These are phyloP conservation scores for Aphelocoma coerulescens DNA, from an alignment of 2,113 vertebrate genomes.

Conservation along the genomic window DNA sequence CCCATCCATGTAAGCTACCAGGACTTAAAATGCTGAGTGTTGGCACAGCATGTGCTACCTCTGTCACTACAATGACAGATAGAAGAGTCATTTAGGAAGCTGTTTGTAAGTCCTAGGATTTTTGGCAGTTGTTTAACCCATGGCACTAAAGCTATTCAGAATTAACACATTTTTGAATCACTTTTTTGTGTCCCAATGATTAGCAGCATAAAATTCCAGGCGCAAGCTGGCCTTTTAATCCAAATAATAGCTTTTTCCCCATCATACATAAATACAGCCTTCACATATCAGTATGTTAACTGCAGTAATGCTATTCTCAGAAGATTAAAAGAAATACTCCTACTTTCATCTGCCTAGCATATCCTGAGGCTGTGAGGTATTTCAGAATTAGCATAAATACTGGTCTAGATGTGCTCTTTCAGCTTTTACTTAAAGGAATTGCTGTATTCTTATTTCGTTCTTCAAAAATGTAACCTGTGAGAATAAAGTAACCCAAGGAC, in stretches of 20 bases:
- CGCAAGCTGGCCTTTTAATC: slow-evolving; percentile 38
- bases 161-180: neutral
- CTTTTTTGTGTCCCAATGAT: neutral
- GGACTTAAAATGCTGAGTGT: neutral
- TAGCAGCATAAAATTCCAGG: slow-evolving; percentile 4
- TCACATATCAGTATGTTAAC: neutral
- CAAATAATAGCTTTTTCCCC: neutral
- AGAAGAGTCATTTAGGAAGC: neutral
- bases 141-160: neutral
- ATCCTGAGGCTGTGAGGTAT: neutral
- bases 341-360: slow-evolving; percentile 8
- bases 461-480: neutral
- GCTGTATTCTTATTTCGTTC: neutral
- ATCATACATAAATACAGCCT: neutral
- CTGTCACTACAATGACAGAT: neutral
- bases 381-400: slow-evolving; percentile 39
- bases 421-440: neutral
- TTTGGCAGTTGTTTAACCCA: neutral
- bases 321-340: slow-evolving; percentile 40
- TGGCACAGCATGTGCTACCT: neutral
- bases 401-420: neutral
- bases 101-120: neutral
- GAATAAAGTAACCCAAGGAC: slow-evolving; percentile 1
- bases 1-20: neutral
- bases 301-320: slow-evolving; percentile 11